Percentiles rank a stretch among this genome's conserved stretches.
Evolutionary conservation across 2,113 vertebrate species (phyloP).

Genomic region (Lepidiolamprologus cunningtoni): DNA sequence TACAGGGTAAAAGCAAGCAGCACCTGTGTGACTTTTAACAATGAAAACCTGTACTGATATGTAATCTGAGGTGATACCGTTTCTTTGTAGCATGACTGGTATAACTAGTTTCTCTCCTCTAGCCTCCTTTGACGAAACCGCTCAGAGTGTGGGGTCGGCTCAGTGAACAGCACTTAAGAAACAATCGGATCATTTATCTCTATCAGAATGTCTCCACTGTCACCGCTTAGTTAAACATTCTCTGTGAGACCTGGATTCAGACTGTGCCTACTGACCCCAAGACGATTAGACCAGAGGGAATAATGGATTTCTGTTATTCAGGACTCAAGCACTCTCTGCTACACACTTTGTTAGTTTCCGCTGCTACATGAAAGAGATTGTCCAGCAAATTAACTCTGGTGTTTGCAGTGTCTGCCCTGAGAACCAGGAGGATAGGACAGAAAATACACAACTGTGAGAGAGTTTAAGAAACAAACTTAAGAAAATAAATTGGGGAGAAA

Average conservation of each 20-base stretch:
- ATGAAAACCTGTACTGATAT: neutral
- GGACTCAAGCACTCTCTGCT: neutral
- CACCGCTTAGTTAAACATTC: neutral
- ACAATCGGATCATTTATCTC: neutral
- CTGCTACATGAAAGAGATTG: neutral
- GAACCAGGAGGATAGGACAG: neutral
- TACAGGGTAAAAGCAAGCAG: neutral
- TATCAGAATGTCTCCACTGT: neutral
- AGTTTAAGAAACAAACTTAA: neutral
- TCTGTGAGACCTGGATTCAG: neutral
- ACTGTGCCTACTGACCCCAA: slow-evolving; percentile 23
- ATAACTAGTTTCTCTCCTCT: neutral
- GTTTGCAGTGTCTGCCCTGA: neutral
- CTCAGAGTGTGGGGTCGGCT: neutral
- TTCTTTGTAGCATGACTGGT: neutral
- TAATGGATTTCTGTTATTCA: slow-evolving; percentile 23
- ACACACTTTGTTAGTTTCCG: neutral
- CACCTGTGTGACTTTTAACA: neutral
- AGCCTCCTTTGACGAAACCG: neutral
- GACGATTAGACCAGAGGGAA: slow-evolving; percentile 12
- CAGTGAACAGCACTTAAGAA: neutral
- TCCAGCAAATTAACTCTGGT: neutral
- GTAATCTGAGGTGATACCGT: neutral
- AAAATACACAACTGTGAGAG: neutral
- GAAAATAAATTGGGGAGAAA: neutral